Base-by-base conservation (phyloP, 1,140 invertebrate genomes). In the Notospermus geniculatus region DNA sequence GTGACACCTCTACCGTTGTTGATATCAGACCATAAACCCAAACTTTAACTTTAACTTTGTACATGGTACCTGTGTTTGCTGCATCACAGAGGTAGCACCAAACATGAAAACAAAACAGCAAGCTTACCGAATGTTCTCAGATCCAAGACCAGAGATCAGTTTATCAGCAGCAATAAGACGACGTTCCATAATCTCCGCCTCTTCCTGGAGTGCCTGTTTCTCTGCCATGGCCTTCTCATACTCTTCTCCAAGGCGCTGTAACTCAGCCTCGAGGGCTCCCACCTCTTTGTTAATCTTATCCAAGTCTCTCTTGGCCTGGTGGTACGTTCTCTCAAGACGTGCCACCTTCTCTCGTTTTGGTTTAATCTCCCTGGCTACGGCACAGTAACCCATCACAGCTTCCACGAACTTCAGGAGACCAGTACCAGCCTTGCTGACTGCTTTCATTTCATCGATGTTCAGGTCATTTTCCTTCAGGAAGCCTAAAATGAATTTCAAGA, bases 271-370 rank as follows among this genome's bases (percentile, higher is more conserved):
- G 1, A 93, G 70, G 36, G 86, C 84, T 2, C 84, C 78, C 11
- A 95, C 87, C 80, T 93, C 90, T 4, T 84, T 81, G 70, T 89
- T 90, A 19, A 93, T 85, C 54, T 88, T 90, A 41, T 88, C 87
- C n/a, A 95, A 80, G 57, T 87, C 86, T 36, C 85, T 85, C 60
- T 86, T 86, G 0, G 87, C 86, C 68, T 82, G 77, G 58, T 79
- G 71, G 62, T 63, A 80, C 4, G 63, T 75, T 39, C 65, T 85
- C 74, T 93, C 90, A 11, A 95, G 78, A 46, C 83, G 83, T 60
- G 87, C 86, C 0, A 94, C 89, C 79, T 88, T 88, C 29, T 95
- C 91, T 64, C 90, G 88, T 79, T 95, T 95, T 0, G 92, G 92
- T 79, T 92, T 93, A 66, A 88, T 90, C 78, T 93, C 90, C 73